Base-by-base conservation (phyloP, 1,140 invertebrate species). In the Bombus fervidus region DNA sequence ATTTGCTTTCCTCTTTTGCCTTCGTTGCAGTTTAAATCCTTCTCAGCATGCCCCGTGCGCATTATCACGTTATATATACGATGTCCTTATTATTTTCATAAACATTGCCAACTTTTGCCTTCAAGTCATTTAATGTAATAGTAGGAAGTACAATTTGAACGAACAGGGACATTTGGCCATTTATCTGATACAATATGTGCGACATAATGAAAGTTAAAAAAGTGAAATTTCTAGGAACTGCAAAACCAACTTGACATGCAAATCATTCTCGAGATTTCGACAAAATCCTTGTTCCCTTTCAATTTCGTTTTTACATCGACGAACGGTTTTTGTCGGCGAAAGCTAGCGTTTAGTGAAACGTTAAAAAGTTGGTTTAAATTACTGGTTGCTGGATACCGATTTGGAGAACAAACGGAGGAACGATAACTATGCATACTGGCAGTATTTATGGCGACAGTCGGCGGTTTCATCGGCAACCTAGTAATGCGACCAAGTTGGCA, bases 401-500 rank as follows among this genome's bases (percentile, higher is more conserved):
- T 39, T n/a, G 53, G 47, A 5, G 66, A 57, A 64, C 18, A 18
- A 34, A 62, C 39, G 25, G 43, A 18, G 41, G 66, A 83, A 87
- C 83, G 87, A 89, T 57, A 80, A 77, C 83, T 89, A 81, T 90
- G 89, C 88, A 87, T 80, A 85, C 81, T 62, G 74, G 18, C 74
- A 82, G 86, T 90, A 90, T 87, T 90, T 89, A 85, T 88, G 22
- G 59, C 83, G 84, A 87, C 78, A 75, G 71, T 82, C 81, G 47
- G 74, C 15, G 87, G 90, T 91, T 91, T 90, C 90, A 82, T 73
- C 72, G 86, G 59, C 57, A 76, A 71, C 85, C 83, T 34, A 78
- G 89, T 90, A 90, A 90, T 86, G 82, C 87, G 89, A 88, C 83
- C 84, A 81, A 76, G 41, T 80, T 81, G 74, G 69, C 68, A 69